These are phyloP conservation scores for Drosophila quinaria DNA, from an alignment of 2,888 invertebrate genomes.

Conservation along the genomic window DNA sequence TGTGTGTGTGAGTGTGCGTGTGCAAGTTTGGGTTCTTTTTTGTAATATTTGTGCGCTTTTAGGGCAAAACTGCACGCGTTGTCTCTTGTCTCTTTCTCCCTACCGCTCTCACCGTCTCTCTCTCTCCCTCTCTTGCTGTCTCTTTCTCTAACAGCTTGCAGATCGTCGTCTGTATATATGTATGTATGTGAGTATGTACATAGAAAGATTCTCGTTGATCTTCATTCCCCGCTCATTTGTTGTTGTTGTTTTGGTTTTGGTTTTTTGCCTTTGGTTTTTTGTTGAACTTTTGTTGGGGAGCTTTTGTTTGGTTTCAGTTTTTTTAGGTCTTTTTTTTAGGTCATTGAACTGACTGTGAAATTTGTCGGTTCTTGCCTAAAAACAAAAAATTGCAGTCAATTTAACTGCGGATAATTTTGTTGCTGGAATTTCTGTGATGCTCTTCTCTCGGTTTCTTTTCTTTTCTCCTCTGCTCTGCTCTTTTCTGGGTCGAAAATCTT, in stretches of 20 bases:
- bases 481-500: slow-evolving; percentile 7
- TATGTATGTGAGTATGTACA: slow-evolving; percentile 8
- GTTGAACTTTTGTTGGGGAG: slow-evolving; percentile 46
- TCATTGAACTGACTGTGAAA: slow-evolving; percentile 74
- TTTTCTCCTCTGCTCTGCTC: neutral
- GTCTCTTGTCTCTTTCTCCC: slow-evolving; percentile 18
- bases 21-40: slow-evolving; percentile 57
- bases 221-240: slow-evolving; percentile 22
- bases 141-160: slow-evolving; percentile 48
- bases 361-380: slow-evolving; percentile 69
- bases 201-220: slow-evolving; percentile 58
- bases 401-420: slow-evolving; percentile 62
- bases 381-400: slow-evolving; percentile 78
- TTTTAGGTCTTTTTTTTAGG: slow-evolving; percentile 46
- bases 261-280: slow-evolving; percentile 58
- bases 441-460: neutral
- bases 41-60: slow-evolving; percentile 49
- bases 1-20: slow-evolving; percentile 30
- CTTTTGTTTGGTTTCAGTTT: slow-evolving; percentile 74
- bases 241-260: slow-evolving; percentile 41
- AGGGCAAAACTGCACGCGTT: slow-evolving; percentile 61
- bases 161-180: slow-evolving; percentile 19
- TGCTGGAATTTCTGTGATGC: slow-evolving; percentile 58
- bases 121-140: slow-evolving; percentile 10
- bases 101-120: slow-evolving; percentile 10